Evolutionary conservation across 2,797 vertebrate genomes (phyloP).

Genomic region (Acanthiza pusilla): DNA sequence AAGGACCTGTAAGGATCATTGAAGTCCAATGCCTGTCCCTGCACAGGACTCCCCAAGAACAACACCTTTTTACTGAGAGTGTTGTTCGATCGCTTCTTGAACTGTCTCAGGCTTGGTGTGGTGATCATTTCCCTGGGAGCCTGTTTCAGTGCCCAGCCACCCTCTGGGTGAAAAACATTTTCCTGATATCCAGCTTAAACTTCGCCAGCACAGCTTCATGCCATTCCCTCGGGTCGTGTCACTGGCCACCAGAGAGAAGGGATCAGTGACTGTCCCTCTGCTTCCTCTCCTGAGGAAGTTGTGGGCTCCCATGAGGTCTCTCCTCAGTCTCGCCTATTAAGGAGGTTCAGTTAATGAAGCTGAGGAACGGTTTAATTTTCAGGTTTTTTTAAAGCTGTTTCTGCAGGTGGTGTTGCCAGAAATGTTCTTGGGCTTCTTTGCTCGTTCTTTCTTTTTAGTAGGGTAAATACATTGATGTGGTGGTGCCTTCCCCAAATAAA

Average conservation of each 20-base stretch:
- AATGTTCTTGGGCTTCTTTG: rapidly evolving
- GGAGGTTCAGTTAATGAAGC: background rate
- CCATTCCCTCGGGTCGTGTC: background rate
- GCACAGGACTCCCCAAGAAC: no score
- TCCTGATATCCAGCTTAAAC: background rate
- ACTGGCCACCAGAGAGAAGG: background rate
- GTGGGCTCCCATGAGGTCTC: background rate
- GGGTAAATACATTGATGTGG: background rate
- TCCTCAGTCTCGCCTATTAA: background rate
- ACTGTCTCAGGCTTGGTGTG: background rate
- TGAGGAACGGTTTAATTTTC: background rate
- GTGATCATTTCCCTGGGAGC: background rate
- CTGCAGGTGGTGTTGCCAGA: background rate
- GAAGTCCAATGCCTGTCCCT: background rate
- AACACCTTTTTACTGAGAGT: background rate
- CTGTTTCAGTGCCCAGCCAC: background rate
- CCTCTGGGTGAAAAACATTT: background rate
- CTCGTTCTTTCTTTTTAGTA: background rate
- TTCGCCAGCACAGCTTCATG: rapidly evolving
- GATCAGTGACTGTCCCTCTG: background rate
- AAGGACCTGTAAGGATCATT: background rate
- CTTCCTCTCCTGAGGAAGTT: background rate
- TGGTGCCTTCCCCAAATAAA: background rate
- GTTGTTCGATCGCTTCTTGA: background rate
- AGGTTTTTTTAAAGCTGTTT: background rate